phyloP scores from a whole-genome alignment of 2,797 vertebrate genomes.

The Acrocephalus scirpaceus region DNA sequence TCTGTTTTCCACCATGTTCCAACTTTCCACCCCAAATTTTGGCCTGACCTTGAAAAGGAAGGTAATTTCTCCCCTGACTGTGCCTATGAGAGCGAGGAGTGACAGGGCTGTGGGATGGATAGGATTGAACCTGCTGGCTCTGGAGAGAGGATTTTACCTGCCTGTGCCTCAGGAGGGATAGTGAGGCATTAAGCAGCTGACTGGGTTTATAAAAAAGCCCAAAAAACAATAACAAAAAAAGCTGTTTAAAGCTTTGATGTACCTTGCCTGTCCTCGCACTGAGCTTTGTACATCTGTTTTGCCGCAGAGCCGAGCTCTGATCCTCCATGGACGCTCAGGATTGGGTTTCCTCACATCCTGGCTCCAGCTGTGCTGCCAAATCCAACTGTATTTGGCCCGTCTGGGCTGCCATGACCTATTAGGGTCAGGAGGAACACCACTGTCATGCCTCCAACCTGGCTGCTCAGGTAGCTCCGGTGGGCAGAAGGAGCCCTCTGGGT shows the following conservation, averaged over 20 bases:
- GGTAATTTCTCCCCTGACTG: accelerated
- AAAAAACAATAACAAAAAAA: not conserved
- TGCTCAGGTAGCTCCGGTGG: not conserved
- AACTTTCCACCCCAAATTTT: not conserved
- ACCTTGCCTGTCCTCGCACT: not conserved
- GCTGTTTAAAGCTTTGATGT: not conserved
- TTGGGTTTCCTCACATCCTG: not conserved
- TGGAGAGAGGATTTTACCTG: not conserved
- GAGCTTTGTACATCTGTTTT: not conserved
- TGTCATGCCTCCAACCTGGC: not conserved
- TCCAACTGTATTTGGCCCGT: accelerated
- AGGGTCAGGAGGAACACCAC: not conserved
- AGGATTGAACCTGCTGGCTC: not conserved
- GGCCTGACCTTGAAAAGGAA: not conserved
- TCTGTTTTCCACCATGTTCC: not conserved
- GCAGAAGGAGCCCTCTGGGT: not conserved
- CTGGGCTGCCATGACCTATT: not conserved
- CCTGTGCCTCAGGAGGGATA: not conserved
- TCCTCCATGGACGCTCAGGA: accelerated
- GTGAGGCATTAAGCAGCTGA: not conserved
- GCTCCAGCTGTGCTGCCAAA: not conserved
- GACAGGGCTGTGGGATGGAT: not conserved
- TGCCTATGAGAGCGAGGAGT: accelerated
- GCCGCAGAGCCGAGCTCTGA: not conserved
- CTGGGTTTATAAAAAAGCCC: not conserved